phyloP scores from a whole-genome alignment of 2,113 vertebrate species.

The Platysteira castanea region DNA sequence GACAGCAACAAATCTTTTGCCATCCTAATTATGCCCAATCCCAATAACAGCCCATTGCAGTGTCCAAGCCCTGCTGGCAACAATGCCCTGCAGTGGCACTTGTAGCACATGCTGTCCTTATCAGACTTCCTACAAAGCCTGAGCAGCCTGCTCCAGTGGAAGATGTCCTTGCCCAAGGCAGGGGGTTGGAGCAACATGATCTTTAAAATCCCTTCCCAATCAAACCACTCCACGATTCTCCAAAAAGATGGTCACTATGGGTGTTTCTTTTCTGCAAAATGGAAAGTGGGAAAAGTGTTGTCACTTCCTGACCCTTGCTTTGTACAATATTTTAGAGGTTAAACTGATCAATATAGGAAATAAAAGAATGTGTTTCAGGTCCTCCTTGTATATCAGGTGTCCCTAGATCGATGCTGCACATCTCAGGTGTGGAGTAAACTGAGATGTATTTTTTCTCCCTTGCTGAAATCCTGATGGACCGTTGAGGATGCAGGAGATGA shows the following conservation, averaged over 20 bases:
- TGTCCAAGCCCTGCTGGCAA: background rate
- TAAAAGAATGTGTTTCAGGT: background rate
- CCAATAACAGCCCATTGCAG: background rate
- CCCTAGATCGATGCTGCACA: background rate
- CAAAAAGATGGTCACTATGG: rapidly evolving
- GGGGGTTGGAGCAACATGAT: background rate
- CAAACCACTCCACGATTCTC: background rate
- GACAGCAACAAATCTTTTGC: background rate
- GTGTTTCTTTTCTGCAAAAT: background rate
- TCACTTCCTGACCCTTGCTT: background rate
- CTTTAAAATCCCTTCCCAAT: background rate
- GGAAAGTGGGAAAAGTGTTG: background rate
- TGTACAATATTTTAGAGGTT: background rate
- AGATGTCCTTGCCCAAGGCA: background rate
- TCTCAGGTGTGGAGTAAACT: background rate
- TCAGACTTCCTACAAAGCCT: background rate
- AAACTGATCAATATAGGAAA: background rate
- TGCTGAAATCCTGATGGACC: background rate
- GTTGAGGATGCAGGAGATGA: background rate
- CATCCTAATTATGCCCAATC: background rate
- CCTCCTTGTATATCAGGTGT: background rate
- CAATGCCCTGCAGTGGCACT: rapidly evolving
- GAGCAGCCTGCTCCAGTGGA: background rate
- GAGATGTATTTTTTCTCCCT: background rate
- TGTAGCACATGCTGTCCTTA: background rate